Base-by-base conservation (phyloP, 2,888 invertebrate genomes). In the Caenorhabditis japonica region DNA sequence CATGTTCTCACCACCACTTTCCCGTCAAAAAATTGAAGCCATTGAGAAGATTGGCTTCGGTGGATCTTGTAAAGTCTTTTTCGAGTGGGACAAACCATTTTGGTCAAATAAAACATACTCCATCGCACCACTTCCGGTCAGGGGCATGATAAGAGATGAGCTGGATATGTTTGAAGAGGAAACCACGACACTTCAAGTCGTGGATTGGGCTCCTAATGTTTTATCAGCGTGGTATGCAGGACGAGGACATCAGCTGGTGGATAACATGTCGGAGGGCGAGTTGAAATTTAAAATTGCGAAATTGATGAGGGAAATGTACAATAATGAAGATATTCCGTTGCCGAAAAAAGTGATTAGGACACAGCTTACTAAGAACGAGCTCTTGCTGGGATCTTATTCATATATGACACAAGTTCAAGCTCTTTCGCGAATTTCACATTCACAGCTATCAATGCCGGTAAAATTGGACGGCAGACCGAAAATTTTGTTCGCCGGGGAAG, bases 401-500 rank as follows among this genome's bases (percentile, higher is more conserved):
- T 85, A 82, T 69, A 74, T 85, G 60, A 78, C 73, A 19, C 73
- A 70, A 49, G 79, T 70, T 3, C 81, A 79, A 51, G 81, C 83
- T 0, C 44, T 69, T 1, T 74, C 79, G 2, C 58, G 62, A 34
- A 78, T 81, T 30, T 71, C 75, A 8, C 78, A 80, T 44, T 75
- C 74, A 2, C 61, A 70, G 41, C 62, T 85, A 19, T 76, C 81
- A 4, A 76, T 79, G n/a, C 85, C 85, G 1, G 73, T 85, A 13
- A 80, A 79, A 55, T 44, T 66, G 0, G 72, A 75, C 21, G 64
- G 79, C 17, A 58, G 70, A 47, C 77, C 79, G 13, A 56, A 80
- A 41, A 64, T 85, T 30, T 52, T 83, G 21, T 84, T 85, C 55
- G 85, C 85, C 8, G 85, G 85, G 58, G 85, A 85, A 61, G 85